A percentile compares a stretch with the other conserved stretches of the same genome.
Evolutionary conservation across 2,113 vertebrate species (phyloP).

Genomic region (Ameiurus melas): DNA sequence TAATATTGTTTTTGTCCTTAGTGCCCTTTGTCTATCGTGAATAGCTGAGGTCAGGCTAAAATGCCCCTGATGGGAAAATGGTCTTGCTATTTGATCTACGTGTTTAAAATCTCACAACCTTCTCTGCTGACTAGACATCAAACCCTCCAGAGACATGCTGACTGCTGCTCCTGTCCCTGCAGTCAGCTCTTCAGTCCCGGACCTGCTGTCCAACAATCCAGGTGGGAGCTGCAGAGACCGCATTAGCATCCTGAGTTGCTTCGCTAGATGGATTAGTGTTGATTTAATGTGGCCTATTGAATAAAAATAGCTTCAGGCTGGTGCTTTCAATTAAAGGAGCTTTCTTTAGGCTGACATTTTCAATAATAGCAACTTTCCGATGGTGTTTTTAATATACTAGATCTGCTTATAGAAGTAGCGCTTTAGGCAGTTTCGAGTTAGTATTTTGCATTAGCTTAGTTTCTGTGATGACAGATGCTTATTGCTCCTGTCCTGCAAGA

Average conservation of each 20-base stretch:
- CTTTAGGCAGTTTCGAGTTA: not conserved
- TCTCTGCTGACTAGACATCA: slow-evolving; percentile 52
- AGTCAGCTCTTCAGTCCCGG: slow-evolving; percentile 30
- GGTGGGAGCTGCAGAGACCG: slow-evolving; percentile 37
- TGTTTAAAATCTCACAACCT: slow-evolving; percentile 34
- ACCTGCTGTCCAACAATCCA: slow-evolving; percentile 38
- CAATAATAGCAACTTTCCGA: slow-evolving; percentile 24
- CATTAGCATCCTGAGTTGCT: slow-evolving; percentile 40
- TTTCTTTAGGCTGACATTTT: slow-evolving; percentile 31
- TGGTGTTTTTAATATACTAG: slow-evolving; percentile 26
- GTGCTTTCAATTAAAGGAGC: slow-evolving; percentile 31
- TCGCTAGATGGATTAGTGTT: slow-evolving; percentile 29
- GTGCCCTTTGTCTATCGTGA: slow-evolving; percentile 36
- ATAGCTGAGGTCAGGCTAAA: slow-evolving; percentile 49
- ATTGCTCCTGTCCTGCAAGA: slow-evolving; percentile 10
- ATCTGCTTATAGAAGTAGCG: slow-evolving; percentile 8
- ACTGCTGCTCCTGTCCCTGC: slow-evolving; percentile 29
- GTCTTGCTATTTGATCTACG: slow-evolving; percentile 46
- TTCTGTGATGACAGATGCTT: slow-evolving; percentile 5
- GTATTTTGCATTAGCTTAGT: not conserved
- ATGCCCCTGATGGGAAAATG: slow-evolving; percentile 33
- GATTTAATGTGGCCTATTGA: slow-evolving; percentile 35
- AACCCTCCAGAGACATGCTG: slow-evolving; percentile 40
- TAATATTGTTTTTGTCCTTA: slow-evolving; percentile 26
- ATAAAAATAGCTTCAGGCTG: slow-evolving; percentile 21